Base-by-base conservation (phyloP, 2,888 invertebrate genomes). In the Leptarthrus brevirostris region DNA sequence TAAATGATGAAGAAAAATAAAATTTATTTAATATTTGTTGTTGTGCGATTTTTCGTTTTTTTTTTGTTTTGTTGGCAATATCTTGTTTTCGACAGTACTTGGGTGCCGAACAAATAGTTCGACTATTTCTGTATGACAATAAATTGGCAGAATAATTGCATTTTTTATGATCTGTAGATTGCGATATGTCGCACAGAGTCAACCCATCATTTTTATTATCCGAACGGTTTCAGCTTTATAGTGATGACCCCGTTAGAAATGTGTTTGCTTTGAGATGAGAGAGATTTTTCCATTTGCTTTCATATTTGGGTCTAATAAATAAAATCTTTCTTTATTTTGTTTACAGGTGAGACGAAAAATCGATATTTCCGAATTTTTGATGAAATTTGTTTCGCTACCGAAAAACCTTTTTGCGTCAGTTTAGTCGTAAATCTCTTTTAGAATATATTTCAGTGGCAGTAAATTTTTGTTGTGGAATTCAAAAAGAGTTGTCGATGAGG, bases 1-100 rank as follows among this genome's bases (percentile, higher is more conserved):
- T 58, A 58, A 58, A 58, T 58, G 58, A 36, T 20, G 58, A 58
- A 58, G 58, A 58, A 58, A 58, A 58, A 58, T 58, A 58, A 58
- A 58, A 58, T 58, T 58, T 58, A 58, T 58, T 58, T 58, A 58
- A 58, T 58, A 14, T 36, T 58, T 58, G 58, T 58, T 36, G n/a
- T 58, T 22, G 58, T 34, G n/a, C n/a, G n/a, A 18, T 34, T 30
- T 14, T 34, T 36, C 36, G 16, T 36, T 18, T 58, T 58, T 36
- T 58, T 18, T 58, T n/a, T 18, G 6, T 12, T 12, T 49, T 49
- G 6, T 20, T 20, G 49, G 49, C 49, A 40, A n/a, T 8, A 40
- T 40, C 40, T 40, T 40, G 40, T 40, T 40, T 40, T 40, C n/a
- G n/a, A 12, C n/a, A 40, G n/a, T 12, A n/a, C 30, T 30, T 8